Evolutionary conservation across 35 echinoderm and acorn worm species (phyloP).

Genomic region (Lytechinus pictus): DNA sequence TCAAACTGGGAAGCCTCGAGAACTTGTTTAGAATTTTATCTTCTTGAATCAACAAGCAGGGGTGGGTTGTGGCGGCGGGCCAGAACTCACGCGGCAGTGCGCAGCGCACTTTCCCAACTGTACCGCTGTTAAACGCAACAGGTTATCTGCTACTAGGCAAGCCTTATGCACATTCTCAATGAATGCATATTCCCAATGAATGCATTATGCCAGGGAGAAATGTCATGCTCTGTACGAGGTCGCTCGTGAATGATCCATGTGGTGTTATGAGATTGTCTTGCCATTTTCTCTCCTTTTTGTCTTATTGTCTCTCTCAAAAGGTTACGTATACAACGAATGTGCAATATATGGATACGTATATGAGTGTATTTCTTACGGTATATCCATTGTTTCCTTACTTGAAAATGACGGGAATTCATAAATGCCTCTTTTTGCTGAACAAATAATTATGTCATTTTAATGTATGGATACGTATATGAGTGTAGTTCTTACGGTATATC

Average conservation of each 20-base stretch:
- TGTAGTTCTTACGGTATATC: too few species aligned
- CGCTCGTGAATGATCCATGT: not conserved
- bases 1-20: not conserved
- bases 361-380: too few species aligned
- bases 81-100: not conserved
- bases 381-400: too few species aligned
- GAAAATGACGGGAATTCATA: too few species aligned
- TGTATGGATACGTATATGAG: too few species aligned
- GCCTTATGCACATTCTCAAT: not conserved
- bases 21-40: conserved; percentile 12
- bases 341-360: too few species aligned
- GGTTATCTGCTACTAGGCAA: not conserved
- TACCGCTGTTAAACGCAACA: not conserved
- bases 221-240: not conserved
- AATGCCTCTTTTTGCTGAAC: too few species aligned
- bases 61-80: not conserved
- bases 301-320: not conserved
- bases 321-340: too few species aligned
- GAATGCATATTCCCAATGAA: not conserved
- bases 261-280: not conserved
- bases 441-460: too few species aligned
- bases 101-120: not conserved
- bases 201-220: not conserved
- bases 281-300: not conserved
- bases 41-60: not conserved